Evolutionary conservation across 2,113 vertebrate species (phyloP).

Genomic region (Oreochromis niloticus): DNA sequence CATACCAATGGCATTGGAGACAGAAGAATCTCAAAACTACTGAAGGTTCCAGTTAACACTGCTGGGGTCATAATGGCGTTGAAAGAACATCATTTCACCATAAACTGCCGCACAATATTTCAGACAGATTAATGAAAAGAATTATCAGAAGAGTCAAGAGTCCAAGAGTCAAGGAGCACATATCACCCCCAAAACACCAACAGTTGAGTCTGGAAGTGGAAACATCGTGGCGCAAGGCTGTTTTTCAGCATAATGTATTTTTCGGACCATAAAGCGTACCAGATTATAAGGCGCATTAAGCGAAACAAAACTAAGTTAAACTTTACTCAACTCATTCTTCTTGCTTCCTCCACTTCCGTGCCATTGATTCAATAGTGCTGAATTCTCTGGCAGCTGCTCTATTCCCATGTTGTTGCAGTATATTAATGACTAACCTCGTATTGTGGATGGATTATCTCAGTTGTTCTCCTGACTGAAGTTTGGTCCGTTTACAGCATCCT

Average conservation of each 20-base stretch:
- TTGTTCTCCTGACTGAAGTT: background rate
- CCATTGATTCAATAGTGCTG: rapidly evolving
- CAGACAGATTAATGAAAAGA: too few species aligned
- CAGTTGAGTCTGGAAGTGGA: background rate
- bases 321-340: background rate
- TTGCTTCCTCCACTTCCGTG: background rate
- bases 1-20: background rate
- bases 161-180: background rate
- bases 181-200: background rate
- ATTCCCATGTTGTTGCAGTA: background rate
- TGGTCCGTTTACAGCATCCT: too few species aligned
- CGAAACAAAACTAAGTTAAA: background rate
- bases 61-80: too few species aligned
- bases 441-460: background rate
- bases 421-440: background rate
- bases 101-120: too few species aligned
- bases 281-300: background rate
- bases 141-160: too few species aligned
- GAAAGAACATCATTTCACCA: too few species aligned
- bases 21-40: too few species aligned
- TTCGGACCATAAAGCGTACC: background rate
- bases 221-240: background rate
- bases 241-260: background rate
- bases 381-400: rapidly evolving
- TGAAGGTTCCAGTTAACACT: too few species aligned